Percentiles rank a stretch among this genome's conserved stretches.
These are phyloP conservation scores for Cisticola juncidis DNA, from an alignment of 2,113 vertebrate species.

Conservation along the genomic window DNA sequence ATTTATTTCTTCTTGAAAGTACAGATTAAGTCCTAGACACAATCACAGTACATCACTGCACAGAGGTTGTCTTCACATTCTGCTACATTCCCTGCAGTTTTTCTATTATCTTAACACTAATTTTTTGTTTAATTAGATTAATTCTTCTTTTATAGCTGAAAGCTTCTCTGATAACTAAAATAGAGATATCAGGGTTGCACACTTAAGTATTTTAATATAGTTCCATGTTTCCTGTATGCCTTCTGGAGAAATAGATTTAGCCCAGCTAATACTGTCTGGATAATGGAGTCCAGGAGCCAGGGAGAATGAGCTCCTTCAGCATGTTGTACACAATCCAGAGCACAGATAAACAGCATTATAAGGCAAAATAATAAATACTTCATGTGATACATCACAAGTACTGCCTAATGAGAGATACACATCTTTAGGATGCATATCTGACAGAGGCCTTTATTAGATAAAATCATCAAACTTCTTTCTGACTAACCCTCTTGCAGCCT, in stretches of 20 bases:
- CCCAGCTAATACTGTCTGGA: background rate
- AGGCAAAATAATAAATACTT: background rate
- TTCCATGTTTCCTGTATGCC: background rate
- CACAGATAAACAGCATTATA: background rate
- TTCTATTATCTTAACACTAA: background rate
- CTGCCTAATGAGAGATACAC: background rate
- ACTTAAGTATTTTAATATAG: background rate
- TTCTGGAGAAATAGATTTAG: background rate
- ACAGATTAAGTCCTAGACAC: background rate
- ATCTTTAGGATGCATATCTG: background rate
- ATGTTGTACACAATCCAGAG: background rate
- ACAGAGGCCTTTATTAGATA: background rate
- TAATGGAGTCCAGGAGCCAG: background rate
- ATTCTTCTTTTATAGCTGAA: background rate
- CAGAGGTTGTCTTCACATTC: background rate
- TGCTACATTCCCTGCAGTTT: background rate
- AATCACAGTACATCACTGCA: background rate
- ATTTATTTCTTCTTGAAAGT: constrained; percentile 45
- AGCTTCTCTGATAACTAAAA: background rate
- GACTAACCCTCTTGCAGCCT: background rate
- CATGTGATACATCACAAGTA: background rate
- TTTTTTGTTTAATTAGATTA: background rate
- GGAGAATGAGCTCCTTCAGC: background rate
- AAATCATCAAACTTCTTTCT: background rate
- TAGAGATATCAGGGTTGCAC: background rate